These are phyloP conservation scores for Micropoecilia bifurca DNA, from an alignment of 2,797 vertebrate species.

Conservation along the genomic window DNA sequence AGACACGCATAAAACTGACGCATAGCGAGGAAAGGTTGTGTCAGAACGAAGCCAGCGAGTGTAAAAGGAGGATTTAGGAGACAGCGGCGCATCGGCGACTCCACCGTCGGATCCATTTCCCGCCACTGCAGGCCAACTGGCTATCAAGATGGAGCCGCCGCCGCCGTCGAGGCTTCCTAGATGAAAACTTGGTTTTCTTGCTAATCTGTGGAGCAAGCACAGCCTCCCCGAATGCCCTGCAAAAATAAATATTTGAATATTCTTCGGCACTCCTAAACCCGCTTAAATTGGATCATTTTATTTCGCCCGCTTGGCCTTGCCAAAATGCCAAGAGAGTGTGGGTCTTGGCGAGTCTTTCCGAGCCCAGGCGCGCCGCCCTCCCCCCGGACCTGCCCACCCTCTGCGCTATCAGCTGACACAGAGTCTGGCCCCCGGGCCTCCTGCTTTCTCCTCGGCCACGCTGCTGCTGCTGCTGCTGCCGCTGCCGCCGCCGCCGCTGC, in stretches of 20 bases:
- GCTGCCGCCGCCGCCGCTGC: too few species aligned
- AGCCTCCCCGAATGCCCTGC: conserved; percentile 71
- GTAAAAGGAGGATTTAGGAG: conserved; percentile 37
- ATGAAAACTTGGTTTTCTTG: conserved; percentile 57
- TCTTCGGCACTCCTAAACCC: conserved; percentile 82
- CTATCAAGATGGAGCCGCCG: conserved; percentile 70
- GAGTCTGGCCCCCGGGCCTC: conserved; percentile 80
- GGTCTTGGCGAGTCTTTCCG: conserved; percentile 81
- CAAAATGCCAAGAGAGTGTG: conserved; percentile 88
- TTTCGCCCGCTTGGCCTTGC: conserved; percentile 82
- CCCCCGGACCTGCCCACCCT: conserved; percentile 80
- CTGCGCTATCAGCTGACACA: conserved; percentile 87
- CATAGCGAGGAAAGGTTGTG: conserved; percentile 20
- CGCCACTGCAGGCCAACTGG: conserved; percentile 81
- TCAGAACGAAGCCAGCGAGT: conserved; percentile 28
- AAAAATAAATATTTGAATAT: conserved; percentile 88
- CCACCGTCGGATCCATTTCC: conserved; percentile 72
- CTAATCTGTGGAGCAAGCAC: conserved; percentile 74
- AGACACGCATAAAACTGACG: not conserved
- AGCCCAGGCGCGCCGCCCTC: conserved; percentile 71
- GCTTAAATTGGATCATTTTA: conserved; percentile 88
- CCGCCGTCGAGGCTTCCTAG: conserved; percentile 46
- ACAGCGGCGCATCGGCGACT: conserved; percentile 43
- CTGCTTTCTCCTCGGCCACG: conserved; percentile 77
- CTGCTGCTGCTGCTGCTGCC: conserved; percentile 79